Conservation (phyloP, 2,113 vertebrate genomes). For the Leptosomus discolor region DNA sequence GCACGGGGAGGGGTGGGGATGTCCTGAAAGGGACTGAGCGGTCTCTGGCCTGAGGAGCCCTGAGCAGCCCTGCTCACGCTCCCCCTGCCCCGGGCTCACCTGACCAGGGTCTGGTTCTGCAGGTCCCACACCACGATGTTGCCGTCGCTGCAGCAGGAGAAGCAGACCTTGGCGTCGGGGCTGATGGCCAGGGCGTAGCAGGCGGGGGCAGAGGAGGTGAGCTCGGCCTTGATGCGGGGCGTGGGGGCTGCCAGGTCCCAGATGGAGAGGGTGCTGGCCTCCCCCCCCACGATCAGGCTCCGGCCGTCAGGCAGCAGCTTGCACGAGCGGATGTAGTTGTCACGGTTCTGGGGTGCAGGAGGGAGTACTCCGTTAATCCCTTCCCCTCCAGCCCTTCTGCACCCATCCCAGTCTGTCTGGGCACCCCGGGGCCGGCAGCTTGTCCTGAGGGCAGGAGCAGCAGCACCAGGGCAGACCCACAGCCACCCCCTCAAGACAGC, state of each 20-base stretch:
- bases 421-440: not conserved
- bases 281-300: conserved; percentile 80
- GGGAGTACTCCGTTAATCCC: not conserved
- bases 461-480: not conserved
- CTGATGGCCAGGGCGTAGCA: conserved; percentile 88
- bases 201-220: conserved; percentile 83
- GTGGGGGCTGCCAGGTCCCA: conserved; percentile 83
- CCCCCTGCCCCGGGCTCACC: conserved; percentile 28
- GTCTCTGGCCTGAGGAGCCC: rapidly evolving
- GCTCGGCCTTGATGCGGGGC: conserved; percentile 85
- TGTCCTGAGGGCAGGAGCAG: not conserved
- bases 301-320: conserved; percentile 81
- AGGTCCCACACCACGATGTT: conserved; percentile 88
- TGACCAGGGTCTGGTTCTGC: conserved; percentile 83
- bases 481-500: rapidly evolving
- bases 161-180: conserved; percentile 88
- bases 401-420: no score
- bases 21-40: rapidly evolving
- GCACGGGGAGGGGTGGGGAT: rapidly evolving
- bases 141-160: conserved; percentile 88
- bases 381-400: not conserved
- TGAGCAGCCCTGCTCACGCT: not conserved
- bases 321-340: conserved; percentile 86
- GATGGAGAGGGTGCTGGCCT: conserved; percentile 84
- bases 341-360: conserved; percentile 74